A percentile compares a stretch with the other conserved stretches of the same genome.
These are phyloP conservation scores for Keiferia lycopersicella DNA, from an alignment of 2,888 invertebrate genomes.

Conservation along the genomic window DNA sequence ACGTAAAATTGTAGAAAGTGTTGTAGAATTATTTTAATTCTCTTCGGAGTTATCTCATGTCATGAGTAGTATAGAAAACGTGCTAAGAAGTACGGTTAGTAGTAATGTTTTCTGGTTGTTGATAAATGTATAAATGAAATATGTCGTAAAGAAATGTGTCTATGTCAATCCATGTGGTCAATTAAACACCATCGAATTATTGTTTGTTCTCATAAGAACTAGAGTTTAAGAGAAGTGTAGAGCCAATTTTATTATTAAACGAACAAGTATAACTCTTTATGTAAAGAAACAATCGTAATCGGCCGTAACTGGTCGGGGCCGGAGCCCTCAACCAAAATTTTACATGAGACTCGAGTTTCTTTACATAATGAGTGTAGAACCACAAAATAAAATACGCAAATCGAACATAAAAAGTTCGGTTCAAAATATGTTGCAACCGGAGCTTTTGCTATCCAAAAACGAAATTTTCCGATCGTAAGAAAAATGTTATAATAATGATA, in stretches of 20 bases:
- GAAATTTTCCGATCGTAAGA: no score
- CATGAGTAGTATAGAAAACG: constrained; percentile 56
- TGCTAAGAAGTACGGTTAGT: constrained; percentile 43
- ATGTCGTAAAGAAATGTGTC: constrained; percentile 50
- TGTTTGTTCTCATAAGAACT: constrained; percentile 61
- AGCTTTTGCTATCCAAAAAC: no score
- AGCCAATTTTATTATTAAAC: no score
- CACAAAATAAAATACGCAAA: not conserved
- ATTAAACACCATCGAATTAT: constrained; percentile 69
- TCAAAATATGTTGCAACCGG: not conserved
- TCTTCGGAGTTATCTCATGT: constrained; percentile 69
- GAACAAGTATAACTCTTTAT: no score
- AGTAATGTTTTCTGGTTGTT: constrained; percentile 74
- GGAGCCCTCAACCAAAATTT: no score
- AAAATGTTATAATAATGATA: no score
- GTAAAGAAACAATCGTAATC: no score
- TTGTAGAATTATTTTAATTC: constrained; percentile 61
- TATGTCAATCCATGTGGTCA: constrained; percentile 74
- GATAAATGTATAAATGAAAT: constrained; percentile 50
- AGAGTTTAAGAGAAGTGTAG: constrained; percentile 43
- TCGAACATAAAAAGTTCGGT: not conserved
- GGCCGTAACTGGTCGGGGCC: no score
- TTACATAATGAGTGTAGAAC: not conserved
- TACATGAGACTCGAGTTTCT: no score
- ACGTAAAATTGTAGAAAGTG: constrained; percentile 42